Conservation (phyloP, 2,888 invertebrate genomes). For the Orthonevra nobilis region DNA sequence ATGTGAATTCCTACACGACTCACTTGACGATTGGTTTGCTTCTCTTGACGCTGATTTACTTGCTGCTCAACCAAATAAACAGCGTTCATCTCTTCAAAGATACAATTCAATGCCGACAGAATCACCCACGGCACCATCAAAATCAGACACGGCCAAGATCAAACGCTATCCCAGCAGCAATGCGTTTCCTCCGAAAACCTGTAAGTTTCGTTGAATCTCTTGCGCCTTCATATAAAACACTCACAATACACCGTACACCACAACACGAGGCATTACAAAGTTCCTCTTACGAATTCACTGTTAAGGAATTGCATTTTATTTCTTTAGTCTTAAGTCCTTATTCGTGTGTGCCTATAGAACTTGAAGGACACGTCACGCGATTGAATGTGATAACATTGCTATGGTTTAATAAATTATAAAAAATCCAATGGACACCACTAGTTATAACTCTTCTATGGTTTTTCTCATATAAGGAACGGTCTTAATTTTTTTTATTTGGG, state of each 20-base stretch:
- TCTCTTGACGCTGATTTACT: conserved; percentile 75
- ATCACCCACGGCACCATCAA: conserved; percentile 53
- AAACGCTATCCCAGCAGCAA: conserved; percentile 76
- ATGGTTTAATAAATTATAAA: too few species aligned
- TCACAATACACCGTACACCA: too few species aligned
- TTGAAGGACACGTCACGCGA: too few species aligned
- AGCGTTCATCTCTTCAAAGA: conserved; percentile 75
- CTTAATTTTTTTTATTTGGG: too few species aligned
- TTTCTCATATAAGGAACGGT: too few species aligned
- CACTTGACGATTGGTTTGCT: conserved; percentile 76
- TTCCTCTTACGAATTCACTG: not conserved
- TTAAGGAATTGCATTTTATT: conserved; percentile 9
- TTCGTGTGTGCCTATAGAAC: not conserved
- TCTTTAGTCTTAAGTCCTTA: not conserved
- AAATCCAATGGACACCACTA: too few species aligned
- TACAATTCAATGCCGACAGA: conserved; percentile 77
- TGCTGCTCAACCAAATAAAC: conserved; percentile 74
- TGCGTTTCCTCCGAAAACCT: conserved; percentile 36
- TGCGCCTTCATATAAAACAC: too few species aligned
- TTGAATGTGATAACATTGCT: too few species aligned
- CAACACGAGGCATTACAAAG: not conserved
- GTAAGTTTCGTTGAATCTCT: conserved; percentile 59
- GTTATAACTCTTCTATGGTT: too few species aligned
- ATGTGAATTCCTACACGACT: conserved; percentile 73
- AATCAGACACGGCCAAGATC: conserved; percentile 72